Evolutionary conservation across 2,113 vertebrate species (phyloP).

Genomic region (Muscicapa adusta): DNA sequence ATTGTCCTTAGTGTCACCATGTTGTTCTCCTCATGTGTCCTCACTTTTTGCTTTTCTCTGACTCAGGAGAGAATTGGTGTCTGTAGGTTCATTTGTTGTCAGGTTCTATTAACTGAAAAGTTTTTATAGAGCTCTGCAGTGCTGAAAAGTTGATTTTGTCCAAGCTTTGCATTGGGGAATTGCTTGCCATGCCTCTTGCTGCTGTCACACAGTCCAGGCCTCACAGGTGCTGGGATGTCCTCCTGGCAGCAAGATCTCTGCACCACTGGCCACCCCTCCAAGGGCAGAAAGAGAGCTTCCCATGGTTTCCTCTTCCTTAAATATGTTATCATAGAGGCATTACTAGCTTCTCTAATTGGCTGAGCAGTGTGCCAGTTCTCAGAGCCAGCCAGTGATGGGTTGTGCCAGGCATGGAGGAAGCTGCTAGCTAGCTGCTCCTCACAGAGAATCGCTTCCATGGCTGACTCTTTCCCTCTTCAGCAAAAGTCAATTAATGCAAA

Average conservation of each 20-base stretch:
- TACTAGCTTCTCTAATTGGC: neutral
- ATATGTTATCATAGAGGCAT: neutral
- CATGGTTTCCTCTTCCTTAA: neutral
- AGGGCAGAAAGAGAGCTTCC: neutral
- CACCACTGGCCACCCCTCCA: too few relatives aligned
- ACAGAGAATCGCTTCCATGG: fast-evolving
- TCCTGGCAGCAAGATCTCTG: neutral
- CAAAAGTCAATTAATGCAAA: neutral
- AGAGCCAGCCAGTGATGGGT: neutral
- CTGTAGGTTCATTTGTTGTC: neutral
- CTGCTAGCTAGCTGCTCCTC: neutral
- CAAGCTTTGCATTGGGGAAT: fast-evolving
- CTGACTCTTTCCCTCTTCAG: neutral
- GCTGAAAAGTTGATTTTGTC: neutral
- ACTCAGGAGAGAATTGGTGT: neutral
- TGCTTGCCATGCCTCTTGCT: neutral
- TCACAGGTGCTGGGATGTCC: fast-evolving
- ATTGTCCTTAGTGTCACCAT: fast-evolving
- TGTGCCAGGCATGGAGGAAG: neutral
- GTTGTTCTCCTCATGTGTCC: neutral
- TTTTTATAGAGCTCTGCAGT: neutral
- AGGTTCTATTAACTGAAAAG: neutral
- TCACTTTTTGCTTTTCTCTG: neutral
- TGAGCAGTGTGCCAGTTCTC: neutral
- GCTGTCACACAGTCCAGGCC: neutral